Percentiles rank a stretch among this genome's conserved stretches.
Evolutionary conservation across 2,888 invertebrate species (phyloP).

Genomic region (Eupithecia tripunctaria): DNA sequence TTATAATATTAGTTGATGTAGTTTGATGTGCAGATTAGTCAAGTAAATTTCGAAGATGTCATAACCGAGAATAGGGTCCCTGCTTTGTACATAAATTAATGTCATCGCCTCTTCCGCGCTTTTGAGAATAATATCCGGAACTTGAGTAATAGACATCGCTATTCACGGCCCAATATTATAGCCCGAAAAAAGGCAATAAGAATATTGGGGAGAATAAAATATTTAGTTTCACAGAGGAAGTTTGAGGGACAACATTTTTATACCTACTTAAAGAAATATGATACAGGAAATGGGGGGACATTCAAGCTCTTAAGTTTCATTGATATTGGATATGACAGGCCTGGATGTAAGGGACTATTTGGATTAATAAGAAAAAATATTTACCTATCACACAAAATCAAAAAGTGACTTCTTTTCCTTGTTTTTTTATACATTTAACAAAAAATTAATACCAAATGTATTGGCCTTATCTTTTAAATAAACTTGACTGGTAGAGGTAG

Average conservation of each 20-base stretch:
- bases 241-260: slow-evolving; percentile 19
- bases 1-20: too few species aligned
- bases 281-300: neutral
- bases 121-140: slow-evolving; percentile 43
- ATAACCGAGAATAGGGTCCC: neutral
- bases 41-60: neutral
- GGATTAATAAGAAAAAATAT: neutral
- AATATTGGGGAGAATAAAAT: slow-evolving; percentile 32
- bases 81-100: slow-evolving; percentile 43
- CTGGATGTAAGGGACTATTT: neutral
- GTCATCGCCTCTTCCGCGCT: slow-evolving; percentile 37
- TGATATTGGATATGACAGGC: neutral
- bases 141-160: slow-evolving; percentile 42
- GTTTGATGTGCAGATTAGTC: too few species aligned
- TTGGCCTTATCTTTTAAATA: neutral
- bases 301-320: neutral
- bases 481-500: neutral
- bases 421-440: too few species aligned
- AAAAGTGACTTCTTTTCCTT: too few species aligned
- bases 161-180: slow-evolving; percentile 40
- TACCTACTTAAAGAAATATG: slow-evolving; percentile 2
- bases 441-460: too few species aligned
- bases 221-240: slow-evolving; percentile 25
- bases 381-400: neutral
- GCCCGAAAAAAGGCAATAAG: slow-evolving; percentile 38